phyloP scores from a whole-genome alignment of 2,113 vertebrate genomes.

The Macrotus californicus region DNA sequence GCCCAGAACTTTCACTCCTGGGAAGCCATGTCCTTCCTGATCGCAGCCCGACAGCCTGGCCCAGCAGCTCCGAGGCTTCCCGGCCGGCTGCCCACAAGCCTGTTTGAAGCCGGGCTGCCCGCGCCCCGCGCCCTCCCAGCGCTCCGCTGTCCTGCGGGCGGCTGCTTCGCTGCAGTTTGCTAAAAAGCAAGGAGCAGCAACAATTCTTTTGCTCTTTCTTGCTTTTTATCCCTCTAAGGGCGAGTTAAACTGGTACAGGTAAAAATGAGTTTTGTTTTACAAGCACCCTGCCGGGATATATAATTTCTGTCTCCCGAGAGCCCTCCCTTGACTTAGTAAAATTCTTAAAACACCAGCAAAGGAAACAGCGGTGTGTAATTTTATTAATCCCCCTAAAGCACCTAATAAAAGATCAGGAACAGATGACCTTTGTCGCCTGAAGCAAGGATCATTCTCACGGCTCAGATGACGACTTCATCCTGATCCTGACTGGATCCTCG shows the following conservation, averaged over 20 bases:
- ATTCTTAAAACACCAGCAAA: constrained; percentile 35
- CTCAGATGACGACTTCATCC: not conserved
- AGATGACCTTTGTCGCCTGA: constrained; percentile 2
- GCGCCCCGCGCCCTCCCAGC: not conserved
- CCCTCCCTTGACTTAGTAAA: not conserved
- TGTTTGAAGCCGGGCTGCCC: not conserved
- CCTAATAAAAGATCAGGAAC: not conserved
- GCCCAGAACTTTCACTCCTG: constrained; percentile 10
- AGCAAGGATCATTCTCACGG: not conserved
- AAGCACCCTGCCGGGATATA: not conserved
- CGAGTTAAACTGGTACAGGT: not conserved
- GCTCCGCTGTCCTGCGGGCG: accelerated
- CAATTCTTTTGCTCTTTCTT: not conserved
- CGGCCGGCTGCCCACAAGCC: not conserved
- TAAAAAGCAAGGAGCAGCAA: not conserved
- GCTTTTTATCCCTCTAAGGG: not conserved
- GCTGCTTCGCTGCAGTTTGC: not conserved
- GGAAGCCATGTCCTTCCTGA: not conserved
- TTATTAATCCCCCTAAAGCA: constrained; percentile 17
- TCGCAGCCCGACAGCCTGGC: not conserved
- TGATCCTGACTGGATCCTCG: not conserved
- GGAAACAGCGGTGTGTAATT: not conserved
- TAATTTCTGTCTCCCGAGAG: not conserved
- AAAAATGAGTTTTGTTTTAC: constrained; percentile 20
- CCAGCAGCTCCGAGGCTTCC: not conserved